phyloP scores from a whole-genome alignment of 2,888 invertebrate genomes.

The Heliconius ethilla region DNA sequence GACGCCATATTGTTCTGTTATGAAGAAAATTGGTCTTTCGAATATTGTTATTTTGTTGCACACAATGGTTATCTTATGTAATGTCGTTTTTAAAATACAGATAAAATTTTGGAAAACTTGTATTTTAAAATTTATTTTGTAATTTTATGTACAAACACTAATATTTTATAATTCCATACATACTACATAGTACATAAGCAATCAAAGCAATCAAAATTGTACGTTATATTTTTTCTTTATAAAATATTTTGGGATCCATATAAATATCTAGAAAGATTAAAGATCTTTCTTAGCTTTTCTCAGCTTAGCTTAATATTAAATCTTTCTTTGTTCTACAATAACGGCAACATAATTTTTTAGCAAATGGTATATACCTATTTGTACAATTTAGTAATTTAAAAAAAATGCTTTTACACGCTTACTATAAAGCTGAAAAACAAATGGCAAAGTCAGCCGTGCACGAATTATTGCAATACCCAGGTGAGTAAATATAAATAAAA shows the following conservation, averaged over 20 bases:
- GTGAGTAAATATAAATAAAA: slow-evolving; percentile 52
- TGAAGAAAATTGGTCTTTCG: background rate
- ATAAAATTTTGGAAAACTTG: background rate
- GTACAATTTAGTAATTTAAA: slow-evolving; percentile 3
- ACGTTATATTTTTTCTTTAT: too few species aligned
- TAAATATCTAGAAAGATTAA: background rate
- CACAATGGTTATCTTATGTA: too few species aligned
- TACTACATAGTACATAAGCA: too few species aligned
- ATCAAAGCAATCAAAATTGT: too few species aligned
- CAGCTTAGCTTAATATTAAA: background rate
- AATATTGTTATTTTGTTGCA: too few species aligned
- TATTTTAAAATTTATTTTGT: background rate
- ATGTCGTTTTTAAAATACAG: background rate
- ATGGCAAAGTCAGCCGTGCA: slow-evolving; percentile 74
- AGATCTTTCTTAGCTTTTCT: too few species aligned
- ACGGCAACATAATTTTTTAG: background rate
- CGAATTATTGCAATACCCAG: slow-evolving; percentile 75
- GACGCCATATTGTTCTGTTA: background rate
- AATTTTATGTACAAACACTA: background rate
- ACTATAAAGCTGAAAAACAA: slow-evolving; percentile 70
- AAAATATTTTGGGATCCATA: background rate
- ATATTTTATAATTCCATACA: too few species aligned
- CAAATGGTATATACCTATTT: background rate
- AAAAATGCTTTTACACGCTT: slow-evolving; percentile 42
- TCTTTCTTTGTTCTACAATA: background rate